Conservation (phyloP, 2,888 invertebrate species). For the Andrena chrysosceles region DNA sequence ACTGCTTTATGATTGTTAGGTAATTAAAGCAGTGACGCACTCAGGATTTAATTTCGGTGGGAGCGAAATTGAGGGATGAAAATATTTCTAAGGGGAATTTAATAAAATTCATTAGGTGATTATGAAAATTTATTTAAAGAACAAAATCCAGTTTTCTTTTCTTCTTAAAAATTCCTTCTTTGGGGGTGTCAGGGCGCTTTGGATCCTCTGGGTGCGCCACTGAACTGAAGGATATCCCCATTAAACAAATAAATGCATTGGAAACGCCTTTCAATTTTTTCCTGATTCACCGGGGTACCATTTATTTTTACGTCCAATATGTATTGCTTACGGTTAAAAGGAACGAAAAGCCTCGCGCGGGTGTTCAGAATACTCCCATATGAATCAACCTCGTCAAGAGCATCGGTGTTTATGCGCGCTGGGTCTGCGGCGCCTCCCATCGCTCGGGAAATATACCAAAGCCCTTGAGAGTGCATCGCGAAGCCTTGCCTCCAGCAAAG, state of each 20-base stretch:
- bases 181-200: neutral
- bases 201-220: neutral
- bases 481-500: slow-evolving; percentile 11
- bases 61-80: too few relatives aligned
- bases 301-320: neutral
- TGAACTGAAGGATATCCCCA: neutral
- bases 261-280: neutral
- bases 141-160: too few relatives aligned
- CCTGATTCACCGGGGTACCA: too few relatives aligned
- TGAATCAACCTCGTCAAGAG: neutral
- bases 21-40: too few relatives aligned
- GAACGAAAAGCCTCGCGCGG: neutral
- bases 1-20: too few relatives aligned
- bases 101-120: too few relatives aligned
- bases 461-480: slow-evolving; percentile 17
- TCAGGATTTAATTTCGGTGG: too few relatives aligned
- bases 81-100: too few relatives aligned
- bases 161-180: too few relatives aligned
- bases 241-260: neutral
- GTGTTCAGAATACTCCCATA: neutral
- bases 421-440: neutral
- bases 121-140: too few relatives aligned
- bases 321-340: neutral
- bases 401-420: slow-evolving; percentile 6
- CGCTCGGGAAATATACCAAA: neutral